Conservation (phyloP, 2,888 invertebrate species). For the Sipha maydis region DNA sequence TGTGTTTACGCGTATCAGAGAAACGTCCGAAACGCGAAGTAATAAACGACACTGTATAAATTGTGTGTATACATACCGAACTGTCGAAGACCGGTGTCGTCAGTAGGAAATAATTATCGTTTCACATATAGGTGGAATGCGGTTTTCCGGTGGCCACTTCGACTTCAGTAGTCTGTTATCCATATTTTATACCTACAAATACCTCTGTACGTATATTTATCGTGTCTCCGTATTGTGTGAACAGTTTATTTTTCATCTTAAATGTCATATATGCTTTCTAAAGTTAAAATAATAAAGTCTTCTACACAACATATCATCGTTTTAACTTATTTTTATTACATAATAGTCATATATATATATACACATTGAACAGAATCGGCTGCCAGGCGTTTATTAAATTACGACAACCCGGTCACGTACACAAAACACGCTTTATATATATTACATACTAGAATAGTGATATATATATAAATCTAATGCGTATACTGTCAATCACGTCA, state of each 20-base stretch:
- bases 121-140: not conserved
- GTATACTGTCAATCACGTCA: constrained; percentile 14
- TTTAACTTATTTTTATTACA: not conserved
- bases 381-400: constrained; percentile 19
- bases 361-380: not conserved
- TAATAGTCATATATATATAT: not conserved
- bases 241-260: not conserved
- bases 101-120: not conserved
- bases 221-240: not conserved
- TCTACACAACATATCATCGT: not conserved
- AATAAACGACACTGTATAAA: not conserved
- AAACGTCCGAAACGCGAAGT: not conserved
- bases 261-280: not conserved
- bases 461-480: not conserved
- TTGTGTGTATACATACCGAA: not conserved
- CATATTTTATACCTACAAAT: not conserved
- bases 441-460: not conserved
- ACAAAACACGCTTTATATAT: constrained; percentile 12
- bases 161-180: not conserved
- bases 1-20: too few species aligned
- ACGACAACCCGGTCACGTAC: constrained; percentile 20
- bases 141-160: not conserved
- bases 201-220: too few species aligned
- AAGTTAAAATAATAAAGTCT: not conserved
- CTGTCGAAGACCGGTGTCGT: not conserved